Percentiles rank a stretch among this genome's conserved stretches.
phyloP scores from a whole-genome alignment of 2,113 vertebrate species.

The Sinocyclocheilus maitianheensis region DNA sequence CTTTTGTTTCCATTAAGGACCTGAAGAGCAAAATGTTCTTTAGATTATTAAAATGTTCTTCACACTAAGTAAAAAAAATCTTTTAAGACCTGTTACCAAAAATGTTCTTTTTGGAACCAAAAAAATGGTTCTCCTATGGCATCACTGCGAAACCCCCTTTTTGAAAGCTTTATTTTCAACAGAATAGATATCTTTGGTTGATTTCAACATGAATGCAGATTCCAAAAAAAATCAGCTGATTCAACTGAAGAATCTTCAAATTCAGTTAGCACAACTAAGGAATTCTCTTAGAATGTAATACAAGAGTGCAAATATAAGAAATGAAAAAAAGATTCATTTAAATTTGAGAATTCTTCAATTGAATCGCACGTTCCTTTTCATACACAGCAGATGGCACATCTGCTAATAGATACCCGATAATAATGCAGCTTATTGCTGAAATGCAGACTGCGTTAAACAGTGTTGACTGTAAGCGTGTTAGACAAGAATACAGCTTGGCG shows the following conservation, averaged over 20 bases:
- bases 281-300: not conserved
- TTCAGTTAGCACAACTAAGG: not conserved
- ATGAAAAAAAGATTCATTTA: not conserved
- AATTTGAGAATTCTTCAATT: not conserved
- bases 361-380: not conserved
- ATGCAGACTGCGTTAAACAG: not conserved
- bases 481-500: slow-evolving; percentile 31
- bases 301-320: not conserved
- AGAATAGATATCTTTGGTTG: not conserved
- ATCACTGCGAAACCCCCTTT: not conserved
- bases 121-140: no score
- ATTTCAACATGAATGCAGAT: not conserved
- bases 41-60: no score
- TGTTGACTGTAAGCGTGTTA: slow-evolving; percentile 47
- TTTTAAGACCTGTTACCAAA: no score
- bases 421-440: slow-evolving; percentile 30
- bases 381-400: not conserved
- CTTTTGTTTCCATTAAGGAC: not conserved
- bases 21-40: no score
- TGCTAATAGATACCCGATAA: not conserved
- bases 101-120: no score
- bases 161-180: not conserved
- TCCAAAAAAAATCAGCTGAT: not conserved
- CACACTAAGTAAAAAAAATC: no score
- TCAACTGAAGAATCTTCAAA: not conserved